These are phyloP conservation scores for Notolepis coatsorum DNA, from an alignment of 2,797 vertebrate species.

Conservation along the genomic window DNA sequence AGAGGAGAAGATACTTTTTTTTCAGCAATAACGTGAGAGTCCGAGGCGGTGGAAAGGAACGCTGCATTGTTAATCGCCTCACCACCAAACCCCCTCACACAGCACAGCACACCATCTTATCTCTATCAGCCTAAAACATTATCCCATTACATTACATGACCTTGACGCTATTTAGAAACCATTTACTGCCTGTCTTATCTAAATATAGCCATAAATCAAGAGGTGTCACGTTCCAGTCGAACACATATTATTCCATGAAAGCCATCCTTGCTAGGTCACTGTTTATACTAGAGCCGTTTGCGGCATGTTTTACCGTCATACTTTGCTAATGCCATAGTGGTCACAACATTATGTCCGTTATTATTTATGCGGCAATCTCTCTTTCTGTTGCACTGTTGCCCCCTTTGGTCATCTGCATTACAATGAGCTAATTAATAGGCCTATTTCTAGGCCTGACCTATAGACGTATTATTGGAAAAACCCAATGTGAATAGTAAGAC, in stretches of 20 bases:
- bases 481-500: too few relatives aligned
- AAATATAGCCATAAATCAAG: constrained; percentile 94
- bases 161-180: constrained; percentile 89
- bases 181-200: constrained; percentile 89
- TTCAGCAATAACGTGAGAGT: too few relatives aligned
- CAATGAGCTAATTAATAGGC: too few relatives aligned
- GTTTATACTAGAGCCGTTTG: constrained; percentile 85
- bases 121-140: constrained; percentile 76
- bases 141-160: constrained; percentile 85
- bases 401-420: too few relatives aligned
- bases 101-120: constrained; percentile 75
- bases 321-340: constrained; percentile 69
- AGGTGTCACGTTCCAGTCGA: constrained; percentile 85
- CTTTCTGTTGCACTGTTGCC: too few relatives aligned
- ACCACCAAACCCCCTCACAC: too few relatives aligned
- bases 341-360: constrained; percentile 44
- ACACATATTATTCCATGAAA: constrained; percentile 91
- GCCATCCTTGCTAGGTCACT: constrained; percentile 82
- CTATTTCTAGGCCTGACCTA: too few relatives aligned
- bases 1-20: too few relatives aligned
- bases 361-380: constrained; percentile 22
- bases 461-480: too few relatives aligned
- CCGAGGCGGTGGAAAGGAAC: too few relatives aligned
- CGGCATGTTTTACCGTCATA: constrained; percentile 87
- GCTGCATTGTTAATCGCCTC: too few relatives aligned